These are phyloP conservation scores for Phaetusa simplex DNA, from an alignment of 2,113 vertebrate genomes.

Conservation along the genomic window DNA sequence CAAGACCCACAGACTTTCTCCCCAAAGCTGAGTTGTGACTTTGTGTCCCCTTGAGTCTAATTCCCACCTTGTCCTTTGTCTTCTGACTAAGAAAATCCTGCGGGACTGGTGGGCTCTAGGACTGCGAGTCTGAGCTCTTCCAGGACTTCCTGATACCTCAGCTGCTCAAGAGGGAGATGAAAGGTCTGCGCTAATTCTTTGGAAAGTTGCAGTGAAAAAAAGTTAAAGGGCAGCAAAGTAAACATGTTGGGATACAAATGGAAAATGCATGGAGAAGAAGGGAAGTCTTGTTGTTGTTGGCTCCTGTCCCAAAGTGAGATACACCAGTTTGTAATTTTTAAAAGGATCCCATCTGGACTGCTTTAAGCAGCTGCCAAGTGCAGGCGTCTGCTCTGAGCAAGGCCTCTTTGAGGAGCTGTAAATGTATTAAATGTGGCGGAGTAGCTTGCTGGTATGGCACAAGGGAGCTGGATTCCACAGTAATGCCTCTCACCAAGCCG, in stretches of 20 bases:
- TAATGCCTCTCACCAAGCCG: neutral
- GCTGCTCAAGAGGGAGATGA: constrained; percentile 43
- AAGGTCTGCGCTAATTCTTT: neutral
- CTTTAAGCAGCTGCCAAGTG: constrained; percentile 59
- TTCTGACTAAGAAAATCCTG: neutral
- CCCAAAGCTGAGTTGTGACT: neutral
- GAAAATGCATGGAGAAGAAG: constrained; percentile 60
- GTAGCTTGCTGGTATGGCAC: constrained; percentile 16
- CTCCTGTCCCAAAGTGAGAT: constrained; percentile 58
- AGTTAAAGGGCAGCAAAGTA: constrained; percentile 65
- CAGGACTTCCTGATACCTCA: constrained; percentile 18
- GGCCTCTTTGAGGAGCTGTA: constrained; percentile 58
- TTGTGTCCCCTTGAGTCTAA: neutral
- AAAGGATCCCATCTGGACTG: constrained; percentile 68
- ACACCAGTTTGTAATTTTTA: constrained; percentile 65
- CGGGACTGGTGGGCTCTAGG: neutral
- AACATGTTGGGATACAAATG: constrained; percentile 71
- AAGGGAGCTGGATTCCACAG: neutral
- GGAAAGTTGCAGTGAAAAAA: constrained; percentile 61
- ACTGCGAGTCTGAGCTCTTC: neutral
- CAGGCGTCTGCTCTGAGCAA: constrained; percentile 52
- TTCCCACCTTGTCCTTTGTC: neutral
- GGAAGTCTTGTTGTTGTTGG: constrained; percentile 62
- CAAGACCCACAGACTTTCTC: neutral
- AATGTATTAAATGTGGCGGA: neutral